Evolutionary conservation across 2,113 vertebrate genomes (phyloP).

Genomic region (Coptodon rendalli): DNA sequence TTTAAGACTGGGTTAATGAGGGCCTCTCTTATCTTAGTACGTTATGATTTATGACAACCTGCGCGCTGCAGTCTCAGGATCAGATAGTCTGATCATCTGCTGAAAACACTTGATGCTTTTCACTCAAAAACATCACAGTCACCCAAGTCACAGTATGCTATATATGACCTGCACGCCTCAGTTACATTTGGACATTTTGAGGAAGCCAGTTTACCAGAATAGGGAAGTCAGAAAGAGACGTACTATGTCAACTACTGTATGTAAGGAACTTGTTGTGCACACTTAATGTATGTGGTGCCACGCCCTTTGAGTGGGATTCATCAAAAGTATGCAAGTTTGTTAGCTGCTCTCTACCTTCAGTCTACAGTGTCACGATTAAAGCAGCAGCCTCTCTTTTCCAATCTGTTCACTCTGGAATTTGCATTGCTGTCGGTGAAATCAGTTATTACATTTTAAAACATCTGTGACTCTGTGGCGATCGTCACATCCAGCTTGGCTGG

Average conservation of each 20-base stretch:
- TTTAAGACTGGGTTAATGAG: not conserved
- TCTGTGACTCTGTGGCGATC: not conserved
- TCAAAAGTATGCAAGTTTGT: not conserved
- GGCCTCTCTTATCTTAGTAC: not conserved
- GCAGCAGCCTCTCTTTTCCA: not conserved
- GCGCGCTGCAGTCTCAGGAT: not conserved
- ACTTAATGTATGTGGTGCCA: not conserved
- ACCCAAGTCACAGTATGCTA: not conserved
- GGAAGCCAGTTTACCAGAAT: conserved; percentile 35
- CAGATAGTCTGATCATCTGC: accelerated
- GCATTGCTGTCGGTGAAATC: not conserved
- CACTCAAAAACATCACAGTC: not conserved
- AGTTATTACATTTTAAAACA: accelerated
- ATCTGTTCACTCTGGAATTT: not conserved
- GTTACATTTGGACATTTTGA: not conserved
- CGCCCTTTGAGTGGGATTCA: not conserved
- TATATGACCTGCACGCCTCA: not conserved
- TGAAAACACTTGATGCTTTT: not conserved
- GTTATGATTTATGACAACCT: not conserved
- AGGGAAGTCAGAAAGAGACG: conserved; percentile 22
- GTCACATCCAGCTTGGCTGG: not conserved
- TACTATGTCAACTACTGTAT: not conserved
- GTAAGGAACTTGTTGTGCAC: not conserved
- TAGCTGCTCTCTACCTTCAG: not conserved
- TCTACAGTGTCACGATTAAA: not conserved